phyloP scores from a whole-genome alignment of 2,113 vertebrate genomes.

The Melozone crissalis region DNA sequence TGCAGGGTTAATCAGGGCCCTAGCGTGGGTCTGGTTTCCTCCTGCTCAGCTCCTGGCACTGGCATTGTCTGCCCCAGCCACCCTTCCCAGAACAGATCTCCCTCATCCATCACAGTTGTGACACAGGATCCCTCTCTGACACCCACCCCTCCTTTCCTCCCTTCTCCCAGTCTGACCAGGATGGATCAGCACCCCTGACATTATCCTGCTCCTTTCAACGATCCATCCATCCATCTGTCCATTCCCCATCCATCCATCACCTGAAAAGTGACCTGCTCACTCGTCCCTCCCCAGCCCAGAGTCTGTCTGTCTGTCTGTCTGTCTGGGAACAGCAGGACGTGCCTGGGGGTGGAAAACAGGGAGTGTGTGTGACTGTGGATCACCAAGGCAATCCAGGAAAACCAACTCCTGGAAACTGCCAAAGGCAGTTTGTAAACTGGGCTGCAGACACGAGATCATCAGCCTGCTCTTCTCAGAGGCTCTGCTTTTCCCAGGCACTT shows the following conservation, averaged over 20 bases:
- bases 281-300: neutral
- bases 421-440: neutral
- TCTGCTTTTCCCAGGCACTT: neutral
- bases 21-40: neutral
- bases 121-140: neutral
- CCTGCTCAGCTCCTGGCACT: conserved; percentile 41
- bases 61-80: neutral
- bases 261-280: neutral
- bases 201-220: neutral
- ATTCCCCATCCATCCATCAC: neutral
- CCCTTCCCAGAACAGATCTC: neutral
- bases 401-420: neutral
- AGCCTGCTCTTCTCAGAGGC: neutral
- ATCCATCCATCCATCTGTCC: neutral
- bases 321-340: neutral
- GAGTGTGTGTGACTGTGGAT: rapidly evolving
- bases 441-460: neutral
- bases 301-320: neutral
- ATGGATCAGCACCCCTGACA: neutral
- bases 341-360: neutral
- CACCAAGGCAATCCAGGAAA: neutral
- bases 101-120: neutral
- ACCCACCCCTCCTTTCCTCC: neutral
- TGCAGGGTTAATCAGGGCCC: neutral
- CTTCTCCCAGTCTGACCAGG: neutral